phyloP scores from a whole-genome alignment of 2,113 vertebrate species.

The Stigmatopora argus region DNA sequence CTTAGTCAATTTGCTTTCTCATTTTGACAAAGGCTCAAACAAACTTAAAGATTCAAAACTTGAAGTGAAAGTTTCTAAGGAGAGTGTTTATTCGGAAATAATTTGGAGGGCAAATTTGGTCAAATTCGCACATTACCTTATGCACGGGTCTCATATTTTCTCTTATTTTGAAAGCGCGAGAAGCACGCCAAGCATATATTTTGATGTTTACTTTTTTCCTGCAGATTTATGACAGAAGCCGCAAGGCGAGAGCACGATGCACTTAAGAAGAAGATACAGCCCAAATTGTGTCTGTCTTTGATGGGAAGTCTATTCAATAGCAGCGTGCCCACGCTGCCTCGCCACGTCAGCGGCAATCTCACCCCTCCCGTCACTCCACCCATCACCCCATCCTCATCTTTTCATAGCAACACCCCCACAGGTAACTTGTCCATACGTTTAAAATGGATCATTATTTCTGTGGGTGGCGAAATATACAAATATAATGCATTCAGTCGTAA shows the following conservation, averaged over 20 bases:
- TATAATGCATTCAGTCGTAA: no score
- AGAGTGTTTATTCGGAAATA: no score
- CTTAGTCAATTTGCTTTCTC: no score
- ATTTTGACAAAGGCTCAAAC: no score
- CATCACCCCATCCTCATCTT: constrained; percentile 95
- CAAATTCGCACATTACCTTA: no score
- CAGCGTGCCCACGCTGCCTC: constrained; percentile 85
- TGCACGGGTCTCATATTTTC: no score
- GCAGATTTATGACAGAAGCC: constrained; percentile 96
- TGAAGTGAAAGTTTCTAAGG: no score
- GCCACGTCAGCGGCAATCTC: constrained; percentile 94
- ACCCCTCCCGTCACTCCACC: constrained; percentile 96
- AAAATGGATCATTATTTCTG: no score
- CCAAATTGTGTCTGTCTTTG: constrained; percentile 87
- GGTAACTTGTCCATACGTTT: constrained; percentile 36
- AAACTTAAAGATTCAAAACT: no score
- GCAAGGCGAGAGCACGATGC: constrained; percentile 91
- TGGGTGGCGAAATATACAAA: no score
- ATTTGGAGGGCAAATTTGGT: no score
- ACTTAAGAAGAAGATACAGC: constrained; percentile 91
- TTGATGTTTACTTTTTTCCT: background rate
- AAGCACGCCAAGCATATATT: background rate
- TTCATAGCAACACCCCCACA: constrained; percentile 95
- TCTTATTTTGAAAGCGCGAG: no score
- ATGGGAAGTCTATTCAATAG: constrained; percentile 83